Base-by-base conservation (phyloP, 2,797 vertebrate genomes). In the Xiphorhynchus erythropygius region DNA sequence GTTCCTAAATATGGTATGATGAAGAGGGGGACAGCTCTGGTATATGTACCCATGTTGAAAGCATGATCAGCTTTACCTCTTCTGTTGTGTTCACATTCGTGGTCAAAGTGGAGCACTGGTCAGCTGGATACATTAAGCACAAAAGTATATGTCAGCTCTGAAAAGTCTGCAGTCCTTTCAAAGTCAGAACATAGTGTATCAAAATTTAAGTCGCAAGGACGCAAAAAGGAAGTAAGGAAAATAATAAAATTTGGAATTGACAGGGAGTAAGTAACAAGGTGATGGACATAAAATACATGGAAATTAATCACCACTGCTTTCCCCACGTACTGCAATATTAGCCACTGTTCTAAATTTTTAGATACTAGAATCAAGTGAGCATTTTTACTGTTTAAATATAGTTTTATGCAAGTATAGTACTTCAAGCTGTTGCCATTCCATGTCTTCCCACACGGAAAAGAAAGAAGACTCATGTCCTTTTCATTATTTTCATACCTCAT, bases 1-100 rank as follows among this genome's bases (percentile, higher is more conserved):
- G 80, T 41, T 70, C 13, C n/a, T 74, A 1, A 55, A 46, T 25
- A 25, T 11, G 22, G 3, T 22, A 17, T 0, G 1, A 9, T 39
- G 23, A 68, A 55, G 27, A 73, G 30, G 5, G 16, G 1, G 8
- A 30, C 10, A 46, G 15, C 32, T 65, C 17, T 65, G 6, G 18
- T 44, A 3, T 9, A 12, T 24, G 18, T 33, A 41, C 10, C 11
- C 24, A 32, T 41, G 25, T 44, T 68, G 47, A 47, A 64, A 33
- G 60, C 15, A 7, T 12, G 4, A 32, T 27, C 25, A 50, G 11
- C 47, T 64, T 56, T 79, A 42, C 22, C 10, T n/a, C 52, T 59
- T 28, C 2, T 2, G 1, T 9, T 49, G 23, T 42, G 18, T 65
- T 77, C 33, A 23, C 13, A 7, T 28, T 81, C 35, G 17, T 41